phyloP scores from a whole-genome alignment of 2,888 invertebrate genomes.

The Melanotus villosus region DNA sequence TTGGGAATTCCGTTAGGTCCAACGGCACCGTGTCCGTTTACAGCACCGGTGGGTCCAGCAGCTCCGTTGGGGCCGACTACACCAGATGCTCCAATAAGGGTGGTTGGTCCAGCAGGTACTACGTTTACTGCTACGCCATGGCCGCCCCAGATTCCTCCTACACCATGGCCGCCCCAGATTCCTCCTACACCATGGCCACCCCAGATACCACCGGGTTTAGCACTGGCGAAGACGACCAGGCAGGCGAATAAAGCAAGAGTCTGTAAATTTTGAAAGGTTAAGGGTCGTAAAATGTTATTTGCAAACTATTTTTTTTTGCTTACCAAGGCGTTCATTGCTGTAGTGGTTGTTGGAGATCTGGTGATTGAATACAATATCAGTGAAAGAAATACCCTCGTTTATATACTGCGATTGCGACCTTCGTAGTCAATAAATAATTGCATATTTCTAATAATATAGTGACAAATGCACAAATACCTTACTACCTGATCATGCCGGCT shows the following conservation, averaged over 20 bases:
- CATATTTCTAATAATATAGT: slow-evolving; percentile 30
- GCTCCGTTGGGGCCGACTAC: slow-evolving; percentile 21
- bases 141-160: too few relatives aligned
- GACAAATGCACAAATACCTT: slow-evolving; percentile 29
- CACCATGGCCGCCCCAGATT: background rate
- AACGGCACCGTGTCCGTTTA: too few relatives aligned
- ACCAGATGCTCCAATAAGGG: slow-evolving; percentile 38
- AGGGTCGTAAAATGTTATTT: background rate
- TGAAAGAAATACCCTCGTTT: slow-evolving; percentile 27
- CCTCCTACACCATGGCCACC: too few relatives aligned
- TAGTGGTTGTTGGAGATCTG: slow-evolving; percentile 19
- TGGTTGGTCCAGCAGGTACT: too few relatives aligned
- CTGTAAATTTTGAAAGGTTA: slow-evolving; percentile 6
- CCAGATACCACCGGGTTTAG: slow-evolving; percentile 27
- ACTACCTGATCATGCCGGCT: slow-evolving; percentile 30
- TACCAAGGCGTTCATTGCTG: slow-evolving; percentile 38
- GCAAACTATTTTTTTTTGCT: background rate
- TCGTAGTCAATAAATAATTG: slow-evolving; percentile 30
- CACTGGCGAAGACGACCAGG: slow-evolving; percentile 27
- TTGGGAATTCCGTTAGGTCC: slow-evolving; percentile 37
- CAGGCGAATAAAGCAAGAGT: slow-evolving; percentile 25
- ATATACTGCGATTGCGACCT: slow-evolving; percentile 35
- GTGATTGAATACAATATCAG: slow-evolving; percentile 22
- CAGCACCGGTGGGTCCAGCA: too few relatives aligned
- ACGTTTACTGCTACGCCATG: too few relatives aligned